Evolutionary conservation across 1,140 invertebrate genomes (phyloP), one percentile per base, ranked within the genome.

Genomic region (Elymnias hypermnestra): DNA sequence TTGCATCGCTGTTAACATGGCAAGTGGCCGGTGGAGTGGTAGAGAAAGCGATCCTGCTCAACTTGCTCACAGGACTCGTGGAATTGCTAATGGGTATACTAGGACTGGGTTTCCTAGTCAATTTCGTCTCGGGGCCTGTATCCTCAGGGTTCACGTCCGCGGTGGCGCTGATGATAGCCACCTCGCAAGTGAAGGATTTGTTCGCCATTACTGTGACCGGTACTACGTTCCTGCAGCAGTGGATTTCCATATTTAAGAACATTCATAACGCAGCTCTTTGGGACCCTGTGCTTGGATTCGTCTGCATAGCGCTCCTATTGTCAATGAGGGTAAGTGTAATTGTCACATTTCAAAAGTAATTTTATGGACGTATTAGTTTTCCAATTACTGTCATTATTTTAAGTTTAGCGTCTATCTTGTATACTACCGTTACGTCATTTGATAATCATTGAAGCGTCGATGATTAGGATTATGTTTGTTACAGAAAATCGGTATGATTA

Each of bases 91-190:
- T 97, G 92, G 96, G 95, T 1, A 66, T 97, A 12, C 90, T 97
- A 19, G 95, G 97, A 28, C 87, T 98, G 53, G 95, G 96, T 29
- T 97, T 98, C 72, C 86, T 98, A 18, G 94, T 98, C 36, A 95
- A 97, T 81, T 98, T 97, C 77, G 95, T 98, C 0, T 97, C 95
- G 0, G 94, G 94, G 2, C 95, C 96, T 0, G 96, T 98, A 0
- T 96, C 96, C 7, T 96, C 94, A 6, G 95, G 95, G 8, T 98
- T 98, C 71, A 97, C 95, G 0, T 96, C 95, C 0, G 96, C 96
- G 0, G 96, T 96, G 6, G 95, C 96, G 9, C 87, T 98, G 9
- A 95, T 96, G 48, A 97, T 98, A 35, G 90, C 95, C 0, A 92
- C 93, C 1, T 95, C 95, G 0, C 96, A 98, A 87, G 84, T 97